These are phyloP conservation scores for Pseudorhiza aurosa DNA, from an alignment of 30 jellyfish, hydroid and myxozoan species.

Conservation along the genomic window DNA sequence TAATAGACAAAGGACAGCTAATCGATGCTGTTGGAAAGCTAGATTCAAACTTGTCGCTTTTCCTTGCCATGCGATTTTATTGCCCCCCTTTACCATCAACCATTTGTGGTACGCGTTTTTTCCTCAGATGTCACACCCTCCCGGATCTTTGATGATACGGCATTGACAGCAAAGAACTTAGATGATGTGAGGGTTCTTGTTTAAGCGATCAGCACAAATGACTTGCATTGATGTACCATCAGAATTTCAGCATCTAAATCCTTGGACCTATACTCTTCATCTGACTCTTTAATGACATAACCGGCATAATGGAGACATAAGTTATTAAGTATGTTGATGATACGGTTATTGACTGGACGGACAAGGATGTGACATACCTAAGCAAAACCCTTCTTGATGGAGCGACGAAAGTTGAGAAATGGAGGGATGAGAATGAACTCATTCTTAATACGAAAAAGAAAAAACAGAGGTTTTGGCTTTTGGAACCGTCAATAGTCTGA, in stretches of 20 bases:
- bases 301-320: conserved; percentile 20
- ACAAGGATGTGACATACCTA: conserved; percentile 33
- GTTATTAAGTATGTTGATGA: conserved; percentile 63
- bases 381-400: conserved; percentile 8
- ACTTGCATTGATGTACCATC: conserved; percentile 30
- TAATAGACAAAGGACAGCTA: conserved; percentile 44
- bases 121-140: too few relatives aligned
- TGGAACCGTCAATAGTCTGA: conserved; percentile 55
- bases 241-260: conserved; percentile 37
- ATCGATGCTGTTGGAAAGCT: conserved; percentile 71
- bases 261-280: conserved; percentile 64
- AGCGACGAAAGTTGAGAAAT: conserved; percentile 16
- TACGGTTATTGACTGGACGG: conserved; percentile 58
- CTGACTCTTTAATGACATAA: conserved; percentile 32
- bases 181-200: conserved; percentile 50
- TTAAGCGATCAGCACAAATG: conserved; percentile 42
- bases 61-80: too few relatives aligned
- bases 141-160: conserved; percentile 71
- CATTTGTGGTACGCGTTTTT: too few relatives aligned
- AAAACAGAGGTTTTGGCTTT: conserved; percentile 48
- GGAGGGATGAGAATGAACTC: conserved; percentile 42
- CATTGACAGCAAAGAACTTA: conserved; percentile 34
- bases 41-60: too few relatives aligned
- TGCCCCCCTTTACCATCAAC: too few relatives aligned
- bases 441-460: conserved; percentile 31